Evolutionary conservation across 2,113 vertebrate genomes (phyloP), one percentile per base, ranked within the genome.

Genomic region (Edolisoma coerulescens): DNA sequence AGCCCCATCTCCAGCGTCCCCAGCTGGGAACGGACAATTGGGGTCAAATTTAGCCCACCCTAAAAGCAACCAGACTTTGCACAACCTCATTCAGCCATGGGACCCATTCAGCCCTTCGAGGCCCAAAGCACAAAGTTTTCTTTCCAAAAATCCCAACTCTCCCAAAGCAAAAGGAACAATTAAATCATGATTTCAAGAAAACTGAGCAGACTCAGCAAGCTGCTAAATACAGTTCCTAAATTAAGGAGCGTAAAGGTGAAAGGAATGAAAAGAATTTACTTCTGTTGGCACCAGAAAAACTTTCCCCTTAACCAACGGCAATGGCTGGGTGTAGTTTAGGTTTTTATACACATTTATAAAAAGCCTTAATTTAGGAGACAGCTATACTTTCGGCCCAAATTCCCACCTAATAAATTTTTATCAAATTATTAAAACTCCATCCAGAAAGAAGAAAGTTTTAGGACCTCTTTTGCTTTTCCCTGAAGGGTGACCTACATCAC

Each of bases 241-340:
- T 10, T 27, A 42, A 76, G 20, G 33, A 27, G 16, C 0, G 0
- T 1, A 23, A 68, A 64, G 6, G 23, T 41, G 17, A 79, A 75
- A 71, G 6, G 17, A 79, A 59, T 8, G 3, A 71, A 45, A 13
- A 53, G 10, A 63, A 24, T 13, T 30, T 2, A 14, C 13, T 83
- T 69, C 33, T 24, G 35, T 3, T 28, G 8, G 7, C 39, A 53
- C 19, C 53, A 73, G 4, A 22, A 28, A 73, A 50, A 2, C 33
- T 14, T 64, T 4, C 14, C 9, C 30, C 7, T 19, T 17, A 69
- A 41, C 15, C 28, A 65, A n/a, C 16, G 42, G 0, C 19, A 30
- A 32, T 0, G 0, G 5, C 12, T 30, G 2, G 5, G 17, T 15
- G 2, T 8, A 49, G 13, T 11, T 60, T 8, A 47, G 9, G 2